A percentile compares a stretch with the other conserved stretches of the same genome.
These are phyloP conservation scores for Dendroctonus ponderosae DNA, from an alignment of 1,140 invertebrate species.

Conservation along the genomic window DNA sequence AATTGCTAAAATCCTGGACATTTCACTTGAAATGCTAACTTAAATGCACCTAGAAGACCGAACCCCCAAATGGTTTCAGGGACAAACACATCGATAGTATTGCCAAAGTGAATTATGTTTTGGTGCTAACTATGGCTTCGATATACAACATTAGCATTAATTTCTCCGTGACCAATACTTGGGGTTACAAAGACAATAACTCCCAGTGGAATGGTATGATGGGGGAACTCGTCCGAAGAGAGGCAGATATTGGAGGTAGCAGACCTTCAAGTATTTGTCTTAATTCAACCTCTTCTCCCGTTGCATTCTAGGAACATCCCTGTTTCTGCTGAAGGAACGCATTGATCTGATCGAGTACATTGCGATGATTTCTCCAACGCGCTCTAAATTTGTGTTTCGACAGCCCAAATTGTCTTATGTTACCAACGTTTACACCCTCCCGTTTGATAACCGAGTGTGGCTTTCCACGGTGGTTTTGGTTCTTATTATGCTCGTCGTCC, in stretches of 20 bases:
- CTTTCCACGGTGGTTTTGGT: conserved; percentile 54
- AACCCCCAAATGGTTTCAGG: conserved; percentile 40
- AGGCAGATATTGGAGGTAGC: conserved; percentile 62
- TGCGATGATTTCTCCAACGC: conserved; percentile 59
- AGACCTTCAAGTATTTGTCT: not conserved
- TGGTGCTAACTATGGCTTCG: conserved; percentile 56
- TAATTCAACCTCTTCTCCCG: not conserved
- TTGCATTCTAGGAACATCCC: conserved; percentile 54
- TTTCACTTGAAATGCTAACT: too few species aligned
- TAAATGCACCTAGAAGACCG: too few species aligned
- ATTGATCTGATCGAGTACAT: conserved; percentile 61
- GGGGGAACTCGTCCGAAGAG: conserved; percentile 57
- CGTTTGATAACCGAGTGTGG: conserved; percentile 63
- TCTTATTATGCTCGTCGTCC: conserved; percentile 48
- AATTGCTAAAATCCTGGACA: too few species aligned
- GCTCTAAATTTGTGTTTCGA: conserved; percentile 64
- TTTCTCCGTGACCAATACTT: conserved; percentile 54
- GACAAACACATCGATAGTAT: conserved; percentile 61
- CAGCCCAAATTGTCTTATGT: conserved; percentile 66
- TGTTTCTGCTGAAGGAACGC: conserved; percentile 61
- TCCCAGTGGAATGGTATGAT: conserved; percentile 64
- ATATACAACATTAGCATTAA: conserved; percentile 59
- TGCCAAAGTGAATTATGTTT: conserved; percentile 63
- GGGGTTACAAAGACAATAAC: conserved; percentile 55
- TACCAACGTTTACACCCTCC: conserved; percentile 62